phyloP scores from a whole-genome alignment of 2,113 vertebrate genomes.

The Corydoras maculifer region DNA sequence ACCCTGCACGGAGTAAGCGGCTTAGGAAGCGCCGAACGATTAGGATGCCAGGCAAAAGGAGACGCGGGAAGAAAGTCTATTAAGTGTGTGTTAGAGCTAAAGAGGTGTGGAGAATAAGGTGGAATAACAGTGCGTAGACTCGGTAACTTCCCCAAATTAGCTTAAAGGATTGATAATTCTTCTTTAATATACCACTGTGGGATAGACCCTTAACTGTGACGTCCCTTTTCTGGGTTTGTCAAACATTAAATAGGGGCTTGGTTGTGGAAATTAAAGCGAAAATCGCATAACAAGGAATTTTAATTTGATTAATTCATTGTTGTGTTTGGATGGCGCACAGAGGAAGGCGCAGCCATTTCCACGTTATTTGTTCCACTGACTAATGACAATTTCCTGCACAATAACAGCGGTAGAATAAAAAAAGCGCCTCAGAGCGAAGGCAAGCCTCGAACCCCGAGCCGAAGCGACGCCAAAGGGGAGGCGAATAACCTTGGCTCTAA shows the following conservation, averaged over 20 bases:
- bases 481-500: slow-evolving; percentile 64
- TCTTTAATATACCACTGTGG: slow-evolving; percentile 76
- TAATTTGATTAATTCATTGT: slow-evolving; percentile 82
- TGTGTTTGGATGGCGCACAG: slow-evolving; percentile 69
- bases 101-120: slow-evolving; percentile 62
- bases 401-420: slow-evolving; percentile 67
- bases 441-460: slow-evolving; percentile 63
- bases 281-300: slow-evolving; percentile 76
- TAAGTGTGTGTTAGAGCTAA: slow-evolving; percentile 62
- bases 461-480: slow-evolving; percentile 64
- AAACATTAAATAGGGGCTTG: slow-evolving; percentile 69
- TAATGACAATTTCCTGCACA: slow-evolving; percentile 79
- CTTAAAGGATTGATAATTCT: slow-evolving; percentile 80
- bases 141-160: slow-evolving; percentile 76
- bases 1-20: no score
- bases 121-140: slow-evolving; percentile 68
- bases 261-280: slow-evolving; percentile 75
- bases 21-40: slow-evolving; percentile 55
- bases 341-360: slow-evolving; percentile 70
- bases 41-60: slow-evolving; percentile 67
- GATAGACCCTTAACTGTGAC: slow-evolving; percentile 71
- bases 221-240: slow-evolving; percentile 65
- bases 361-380: slow-evolving; percentile 78
- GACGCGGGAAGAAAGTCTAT: slow-evolving; percentile 67
- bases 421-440: slow-evolving; percentile 64